These are phyloP conservation scores for Bellardia bayeri DNA, from an alignment of 2,888 invertebrate species.

Conservation along the genomic window DNA sequence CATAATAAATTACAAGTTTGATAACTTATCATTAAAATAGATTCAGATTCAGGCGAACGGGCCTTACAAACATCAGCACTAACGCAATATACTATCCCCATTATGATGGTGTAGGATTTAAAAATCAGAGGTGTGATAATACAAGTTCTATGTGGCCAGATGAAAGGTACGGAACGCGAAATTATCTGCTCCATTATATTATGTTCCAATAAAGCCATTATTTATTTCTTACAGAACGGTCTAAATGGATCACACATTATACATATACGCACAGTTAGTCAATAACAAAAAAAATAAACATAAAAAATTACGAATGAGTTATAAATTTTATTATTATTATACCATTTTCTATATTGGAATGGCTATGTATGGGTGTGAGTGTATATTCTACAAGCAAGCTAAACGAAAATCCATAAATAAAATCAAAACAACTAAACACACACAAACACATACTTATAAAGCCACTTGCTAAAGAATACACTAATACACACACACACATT, in stretches of 20 bases:
- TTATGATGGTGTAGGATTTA: no score
- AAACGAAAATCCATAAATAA: conserved; percentile 15
- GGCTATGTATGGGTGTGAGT: background rate
- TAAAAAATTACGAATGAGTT: conserved; percentile 61
- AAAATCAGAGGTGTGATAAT: no score
- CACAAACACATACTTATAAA: conserved; percentile 14
- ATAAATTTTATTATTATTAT: conserved; percentile 59
- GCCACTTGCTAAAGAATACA: conserved; percentile 8
- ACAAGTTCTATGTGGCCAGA: no score
- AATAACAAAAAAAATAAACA: conserved; percentile 44
- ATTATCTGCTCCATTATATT: no score
- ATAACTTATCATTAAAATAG: no score
- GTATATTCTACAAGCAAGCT: background rate
- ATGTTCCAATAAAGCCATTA: background rate
- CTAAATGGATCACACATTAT: background rate
- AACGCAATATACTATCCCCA: no score
- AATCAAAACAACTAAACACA: conserved; percentile 28
- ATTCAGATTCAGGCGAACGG: no score
- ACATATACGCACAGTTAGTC: conserved; percentile 52
- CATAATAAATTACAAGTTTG: no score
- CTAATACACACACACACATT: conserved; percentile 7
- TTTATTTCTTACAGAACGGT: background rate
- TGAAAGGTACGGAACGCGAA: no score
- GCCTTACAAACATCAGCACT: no score
- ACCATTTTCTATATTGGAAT: conserved; percentile 24